Conservation (phyloP, 2,888 invertebrate species). For the Hypena proboscidalis region DNA sequence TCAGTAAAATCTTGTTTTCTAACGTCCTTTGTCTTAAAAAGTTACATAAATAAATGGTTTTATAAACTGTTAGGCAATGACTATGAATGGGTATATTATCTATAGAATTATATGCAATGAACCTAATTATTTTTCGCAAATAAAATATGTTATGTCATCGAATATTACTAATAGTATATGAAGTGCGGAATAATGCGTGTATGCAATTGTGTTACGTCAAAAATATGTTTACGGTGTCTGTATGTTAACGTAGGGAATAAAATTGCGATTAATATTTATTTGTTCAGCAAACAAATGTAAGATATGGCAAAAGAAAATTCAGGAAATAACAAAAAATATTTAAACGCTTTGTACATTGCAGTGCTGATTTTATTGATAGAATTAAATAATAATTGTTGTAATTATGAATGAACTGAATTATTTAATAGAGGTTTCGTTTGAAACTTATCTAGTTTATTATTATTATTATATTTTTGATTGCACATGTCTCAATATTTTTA, state of each 20-base stretch:
- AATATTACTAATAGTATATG: slow-evolving; percentile 32
- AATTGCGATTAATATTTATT: slow-evolving; percentile 48
- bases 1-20: no score
- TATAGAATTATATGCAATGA: slow-evolving; percentile 17
- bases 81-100: no score
- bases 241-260: slow-evolving; percentile 41
- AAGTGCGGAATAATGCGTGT: slow-evolving; percentile 37
- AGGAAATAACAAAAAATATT: slow-evolving; percentile 52
- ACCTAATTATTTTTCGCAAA: slow-evolving; percentile 32
- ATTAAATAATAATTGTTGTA: slow-evolving; percentile 45
- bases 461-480: slow-evolving; percentile 35
- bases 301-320: slow-evolving; percentile 41
- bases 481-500: slow-evolving; percentile 34
- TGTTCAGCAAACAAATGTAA: slow-evolving; percentile 48
- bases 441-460: slow-evolving; percentile 35
- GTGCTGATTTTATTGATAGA: slow-evolving; percentile 47
- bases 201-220: slow-evolving; percentile 20
- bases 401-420: slow-evolving; percentile 57
- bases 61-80: slow-evolving; percentile 4
- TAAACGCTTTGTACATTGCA: slow-evolving; percentile 58
- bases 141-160: slow-evolving; percentile 28
- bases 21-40: no score
- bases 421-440: slow-evolving; percentile 49
- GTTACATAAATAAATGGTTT: background rate
- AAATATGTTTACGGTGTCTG: slow-evolving; percentile 53